Conservation (phyloP, 1,140 invertebrate genomes). For the Campodea augens region DNA sequence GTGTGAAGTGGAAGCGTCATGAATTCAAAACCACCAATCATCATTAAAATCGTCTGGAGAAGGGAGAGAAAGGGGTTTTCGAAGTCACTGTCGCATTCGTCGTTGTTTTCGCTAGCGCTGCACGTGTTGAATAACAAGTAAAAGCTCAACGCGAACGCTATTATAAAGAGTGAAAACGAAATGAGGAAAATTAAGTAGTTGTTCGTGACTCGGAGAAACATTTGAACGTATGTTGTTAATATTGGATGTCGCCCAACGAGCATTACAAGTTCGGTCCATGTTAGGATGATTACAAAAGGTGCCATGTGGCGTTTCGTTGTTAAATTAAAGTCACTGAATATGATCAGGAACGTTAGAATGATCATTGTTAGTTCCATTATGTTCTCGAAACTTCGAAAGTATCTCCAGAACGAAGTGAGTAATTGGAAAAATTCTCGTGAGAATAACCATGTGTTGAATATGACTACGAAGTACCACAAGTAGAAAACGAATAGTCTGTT, state of each 20-base stretch:
- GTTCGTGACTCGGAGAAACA: conserved; percentile 16
- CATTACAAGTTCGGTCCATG: conserved; percentile 1
- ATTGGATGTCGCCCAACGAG: background rate
- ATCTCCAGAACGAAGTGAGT: conserved; percentile 35
- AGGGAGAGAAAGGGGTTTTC: conserved; percentile 7
- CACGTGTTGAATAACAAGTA: conserved; percentile 16
- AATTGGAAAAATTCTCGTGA: conserved; percentile 48
- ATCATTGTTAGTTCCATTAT: background rate
- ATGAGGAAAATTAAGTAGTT: conserved; percentile 17
- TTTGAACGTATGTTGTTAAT: conserved; percentile 14
- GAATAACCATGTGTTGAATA: conserved; percentile 28
- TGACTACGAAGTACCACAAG: conserved; percentile 25
- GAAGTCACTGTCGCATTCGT: background rate
- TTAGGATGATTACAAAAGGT: background rate
- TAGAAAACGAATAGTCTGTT: background rate
- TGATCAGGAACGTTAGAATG: background rate
- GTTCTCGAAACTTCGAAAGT: conserved; percentile 44
- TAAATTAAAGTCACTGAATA: background rate
- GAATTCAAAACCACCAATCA: conserved; percentile 18
- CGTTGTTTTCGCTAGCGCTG: background rate
- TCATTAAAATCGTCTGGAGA: conserved; percentile 17
- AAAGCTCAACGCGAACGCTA: conserved; percentile 19
- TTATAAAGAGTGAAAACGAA: conserved; percentile 15
- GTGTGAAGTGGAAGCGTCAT: conserved; percentile 14
- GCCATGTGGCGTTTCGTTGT: background rate